These are phyloP conservation scores for Fringilla coelebs DNA, from an alignment of 2,797 vertebrate genomes.

Conservation along the genomic window DNA sequence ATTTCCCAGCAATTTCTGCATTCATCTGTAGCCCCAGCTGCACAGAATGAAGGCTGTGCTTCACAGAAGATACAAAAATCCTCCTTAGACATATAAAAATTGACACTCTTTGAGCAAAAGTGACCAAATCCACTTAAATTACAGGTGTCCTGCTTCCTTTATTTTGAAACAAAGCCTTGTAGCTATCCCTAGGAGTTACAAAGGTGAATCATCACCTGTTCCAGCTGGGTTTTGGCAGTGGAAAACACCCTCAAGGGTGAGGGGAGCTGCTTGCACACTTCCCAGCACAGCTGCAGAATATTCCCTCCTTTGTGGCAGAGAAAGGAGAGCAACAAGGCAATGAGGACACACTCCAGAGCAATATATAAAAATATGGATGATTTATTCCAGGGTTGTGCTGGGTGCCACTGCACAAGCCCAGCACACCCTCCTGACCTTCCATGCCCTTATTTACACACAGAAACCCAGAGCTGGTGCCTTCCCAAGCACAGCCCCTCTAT, in stretches of 20 bases:
- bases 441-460: background rate
- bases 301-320: background rate
- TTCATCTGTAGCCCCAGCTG: background rate
- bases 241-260: background rate
- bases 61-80: background rate
- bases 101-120: background rate
- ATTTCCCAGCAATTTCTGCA: background rate
- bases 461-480: background rate
- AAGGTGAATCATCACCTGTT: too few relatives aligned
- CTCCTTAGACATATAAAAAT: background rate
- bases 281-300: background rate
- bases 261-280: background rate
- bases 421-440: background rate
- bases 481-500: background rate
- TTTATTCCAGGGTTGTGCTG: background rate
- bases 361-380: background rate
- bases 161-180: background rate
- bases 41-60: accelerated
- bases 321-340: background rate
- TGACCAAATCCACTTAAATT: background rate
- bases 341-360: accelerated
- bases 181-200: too few relatives aligned
- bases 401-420: background rate
- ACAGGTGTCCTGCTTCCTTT: background rate
- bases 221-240: background rate